Conservation (phyloP, 2,888 invertebrate species). For the Dasypogon diadema region DNA sequence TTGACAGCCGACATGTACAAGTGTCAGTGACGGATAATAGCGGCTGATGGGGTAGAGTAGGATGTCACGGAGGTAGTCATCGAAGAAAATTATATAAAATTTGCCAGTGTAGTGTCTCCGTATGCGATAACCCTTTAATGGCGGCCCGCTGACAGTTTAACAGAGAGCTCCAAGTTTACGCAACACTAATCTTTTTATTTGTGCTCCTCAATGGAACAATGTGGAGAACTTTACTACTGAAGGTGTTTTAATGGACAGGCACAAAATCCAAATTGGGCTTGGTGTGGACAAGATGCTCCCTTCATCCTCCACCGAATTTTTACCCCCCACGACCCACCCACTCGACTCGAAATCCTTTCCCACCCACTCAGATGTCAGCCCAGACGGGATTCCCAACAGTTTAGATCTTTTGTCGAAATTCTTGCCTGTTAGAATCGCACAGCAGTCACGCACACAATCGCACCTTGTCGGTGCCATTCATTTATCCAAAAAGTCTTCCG, state of each 20-base stretch:
- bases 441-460: neutral
- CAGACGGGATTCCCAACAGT: neutral
- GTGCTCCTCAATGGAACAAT: conserved; percentile 12
- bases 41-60: neutral
- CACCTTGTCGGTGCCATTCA: conserved; percentile 9
- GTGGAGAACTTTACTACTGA: neutral
- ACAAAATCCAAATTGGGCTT: too few relatives aligned
- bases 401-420: conserved; percentile 5
- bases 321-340: too few relatives aligned
- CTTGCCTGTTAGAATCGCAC: neutral
- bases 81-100: conserved; percentile 29
- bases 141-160: neutral
- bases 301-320: neutral
- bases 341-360: neutral
- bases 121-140: conserved; percentile 9
- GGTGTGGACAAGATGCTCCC: neutral
- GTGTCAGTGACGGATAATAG: neutral
- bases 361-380: neutral
- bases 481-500: conserved; percentile 9
- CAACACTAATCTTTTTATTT: conserved; percentile 1
- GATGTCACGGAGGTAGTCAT: neutral
- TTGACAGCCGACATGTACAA: neutral
- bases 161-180: neutral
- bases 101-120: neutral
- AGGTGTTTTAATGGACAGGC: too few relatives aligned